Conservation (phyloP, 1,140 invertebrate genomes). For the Drosophila oshimai region DNA sequence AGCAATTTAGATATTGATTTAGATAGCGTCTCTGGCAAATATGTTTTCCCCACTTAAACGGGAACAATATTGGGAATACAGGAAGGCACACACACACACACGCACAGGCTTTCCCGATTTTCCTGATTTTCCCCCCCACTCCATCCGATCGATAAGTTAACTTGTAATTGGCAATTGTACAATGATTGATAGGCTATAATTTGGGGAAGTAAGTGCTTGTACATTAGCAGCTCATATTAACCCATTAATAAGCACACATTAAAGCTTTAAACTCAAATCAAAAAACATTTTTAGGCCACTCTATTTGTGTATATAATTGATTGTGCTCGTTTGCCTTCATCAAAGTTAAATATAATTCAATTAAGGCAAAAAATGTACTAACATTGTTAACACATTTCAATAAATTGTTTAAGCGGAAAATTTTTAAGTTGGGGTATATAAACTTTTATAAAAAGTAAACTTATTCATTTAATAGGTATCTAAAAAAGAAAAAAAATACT, state of each 20-base stretch:
- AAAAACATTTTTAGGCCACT: conserved; percentile 3
- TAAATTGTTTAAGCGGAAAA: background rate
- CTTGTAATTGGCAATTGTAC: conserved; percentile 32
- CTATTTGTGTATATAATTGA: background rate
- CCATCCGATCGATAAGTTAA: conserved; percentile 1
- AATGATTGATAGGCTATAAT: conserved; percentile 5
- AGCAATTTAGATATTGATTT: conserved; percentile 67
- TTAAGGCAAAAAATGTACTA: background rate
- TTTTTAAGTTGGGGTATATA: background rate
- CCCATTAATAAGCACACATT: background rate
- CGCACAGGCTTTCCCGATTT: background rate
- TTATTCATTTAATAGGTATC: too few relatives aligned
- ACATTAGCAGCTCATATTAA: background rate
- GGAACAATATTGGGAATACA: background rate
- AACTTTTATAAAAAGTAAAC: too few relatives aligned
- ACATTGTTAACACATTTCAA: background rate
- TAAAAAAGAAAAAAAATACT: background rate
- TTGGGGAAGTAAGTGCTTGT: background rate
- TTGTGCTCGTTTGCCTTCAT: background rate
- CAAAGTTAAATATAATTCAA: conserved; percentile 6
- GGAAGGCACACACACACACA: background rate
- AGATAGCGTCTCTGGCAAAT: conserved; percentile 48
- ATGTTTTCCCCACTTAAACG: conserved; percentile 4
- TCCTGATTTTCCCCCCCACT: background rate
- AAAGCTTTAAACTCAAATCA: background rate